A percentile compares a stretch with the other conserved stretches of the same genome.
Conservation (phyloP, 2,888 invertebrate genomes). For the Eristalinus sepulchralis region DNA sequence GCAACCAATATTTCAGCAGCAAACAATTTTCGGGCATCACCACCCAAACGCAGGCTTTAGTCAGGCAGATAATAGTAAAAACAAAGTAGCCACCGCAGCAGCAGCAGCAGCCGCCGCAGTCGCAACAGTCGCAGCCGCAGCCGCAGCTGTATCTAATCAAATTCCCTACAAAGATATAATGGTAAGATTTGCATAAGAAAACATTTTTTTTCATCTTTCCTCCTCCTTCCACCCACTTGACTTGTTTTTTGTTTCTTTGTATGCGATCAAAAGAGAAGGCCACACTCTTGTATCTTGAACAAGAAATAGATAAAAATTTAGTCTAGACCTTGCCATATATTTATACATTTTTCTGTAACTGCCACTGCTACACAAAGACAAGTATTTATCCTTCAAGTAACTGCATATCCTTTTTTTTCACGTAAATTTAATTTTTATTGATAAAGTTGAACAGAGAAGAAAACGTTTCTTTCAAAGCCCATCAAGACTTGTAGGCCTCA, state of each 20-base stretch:
- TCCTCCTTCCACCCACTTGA: too few species aligned
- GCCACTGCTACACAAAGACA: slow-evolving; percentile 50
- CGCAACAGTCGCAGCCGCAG: slow-evolving; percentile 74
- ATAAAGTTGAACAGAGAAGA: neutral
- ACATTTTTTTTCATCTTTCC: slow-evolving; percentile 3
- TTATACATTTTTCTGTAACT: slow-evolving; percentile 45
- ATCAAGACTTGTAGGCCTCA: neutral
- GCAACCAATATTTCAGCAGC: slow-evolving; percentile 34
- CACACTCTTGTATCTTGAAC: neutral
- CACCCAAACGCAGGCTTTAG: slow-evolving; percentile 49
- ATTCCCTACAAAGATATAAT: slow-evolving; percentile 76
- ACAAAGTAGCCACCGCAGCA: slow-evolving; percentile 41
- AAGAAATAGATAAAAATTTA: slow-evolving; percentile 3
- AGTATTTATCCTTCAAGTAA: neutral
- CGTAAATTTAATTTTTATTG: neutral
- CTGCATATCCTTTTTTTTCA: slow-evolving; percentile 10
- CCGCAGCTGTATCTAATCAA: slow-evolving; percentile 62
- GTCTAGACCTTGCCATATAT: slow-evolving; percentile 67
- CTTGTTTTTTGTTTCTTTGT: neutral
- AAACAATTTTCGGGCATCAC: slow-evolving; percentile 50
- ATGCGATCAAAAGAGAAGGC: neutral
- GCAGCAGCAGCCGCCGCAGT: slow-evolving; percentile 68
- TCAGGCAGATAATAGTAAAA: slow-evolving; percentile 39
- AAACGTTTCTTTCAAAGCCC: neutral
- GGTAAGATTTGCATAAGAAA: slow-evolving; percentile 76